Base-by-base conservation (phyloP, 1,140 invertebrate genomes). In the Ips nitidus region DNA sequence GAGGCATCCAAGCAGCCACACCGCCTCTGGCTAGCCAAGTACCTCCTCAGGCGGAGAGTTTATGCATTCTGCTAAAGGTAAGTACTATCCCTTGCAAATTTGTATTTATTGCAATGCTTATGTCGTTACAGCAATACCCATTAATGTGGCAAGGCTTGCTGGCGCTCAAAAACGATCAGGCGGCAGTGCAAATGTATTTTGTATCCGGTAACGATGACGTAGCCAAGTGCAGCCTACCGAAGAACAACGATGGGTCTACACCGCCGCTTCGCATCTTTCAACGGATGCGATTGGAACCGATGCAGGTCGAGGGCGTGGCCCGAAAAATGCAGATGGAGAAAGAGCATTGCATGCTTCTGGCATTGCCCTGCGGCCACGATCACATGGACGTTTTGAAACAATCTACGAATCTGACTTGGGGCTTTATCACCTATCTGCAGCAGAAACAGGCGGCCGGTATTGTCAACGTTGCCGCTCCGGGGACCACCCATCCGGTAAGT, bases 401-500 rank as follows among this genome's bases (percentile, higher is more conserved):
- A 80, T 95, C 92, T 42, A 91, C 90, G 77, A 95, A 94, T 79
- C 85, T 99, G 66, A 90, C 90, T 67, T 90, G 88, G 69, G 94
- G 94, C 69, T 98, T 99, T 80, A 98, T 99, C 75, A 96, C 93
- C 56, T 99, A 99, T 81, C 85, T 99, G 70, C 93, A 94, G 82
- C 88, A 92, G 73, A 99, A 99, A 82, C 93, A 95, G 82, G 97
- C 97, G 58, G 97, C 97, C 69, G 97, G 97, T 68, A 98, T 99
- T 77, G 94, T 99, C 65, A 99, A 98, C 81, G 92, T 97, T 40
- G 90, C 92, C 37, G 90, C 91, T 68, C 94, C 94, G 65, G 94
- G 93, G 53, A 85, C 86, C 69, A 88, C 86, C 5, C 89, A 91
- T 74, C 90, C 92, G 86, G 91, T 93, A 83, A 78, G 78, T 79